Evolutionary conservation across 2,113 vertebrate genomes (phyloP), one percentile per base, ranked within the genome.

Genomic region (Nycticorax nycticorax): DNA sequence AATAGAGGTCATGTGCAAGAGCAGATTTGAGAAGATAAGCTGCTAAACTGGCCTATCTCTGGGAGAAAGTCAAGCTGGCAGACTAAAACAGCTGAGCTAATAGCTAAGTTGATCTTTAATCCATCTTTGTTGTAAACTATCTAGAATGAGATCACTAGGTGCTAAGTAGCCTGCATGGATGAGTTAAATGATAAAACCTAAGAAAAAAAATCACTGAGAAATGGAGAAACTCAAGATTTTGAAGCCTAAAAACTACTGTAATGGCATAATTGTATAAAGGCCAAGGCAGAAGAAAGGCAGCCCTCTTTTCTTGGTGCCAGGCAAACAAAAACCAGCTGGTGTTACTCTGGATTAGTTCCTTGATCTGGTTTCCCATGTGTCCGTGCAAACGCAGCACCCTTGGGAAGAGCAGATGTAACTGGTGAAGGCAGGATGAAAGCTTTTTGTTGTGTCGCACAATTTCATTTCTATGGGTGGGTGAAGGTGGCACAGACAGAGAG

Each of bases 11-110:
- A 83, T 21, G 8, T 43, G 56, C 62, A 37, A 48, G 62, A 21
- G 89, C 85, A 80, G 91, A 88, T 92, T 83, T 69, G 87, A 95
- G 72, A 76, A 92, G 91, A 76, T 87, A 76, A 93, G 55, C 74
- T 89, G 69, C 77, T 91, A 35, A 93, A 75, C 56, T 33, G 80
- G 64, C 73, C 86, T 83, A 0, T 80, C 59, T 55, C 88, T 94
- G 88, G 67, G 84, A 88, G 91, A 94, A 86, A 94, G 69, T 68
- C 56, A 87, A 67, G 74, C 84, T 85, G 77, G 37, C 66, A 94
- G 71, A 5, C 63, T 85, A 20, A 16, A 56, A 8, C 8, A 52
- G 77, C 76, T 92, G 85, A 93, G 86, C 91, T 95, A 71, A 93
- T 56, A 81, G 72, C 37, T 56, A 43, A 82, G 21, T 43, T 91